Percentiles rank a stretch among this genome's conserved stretches.
Evolutionary conservation across 1,140 invertebrate species (phyloP).

Genomic region (Lasaia peninsularis): DNA sequence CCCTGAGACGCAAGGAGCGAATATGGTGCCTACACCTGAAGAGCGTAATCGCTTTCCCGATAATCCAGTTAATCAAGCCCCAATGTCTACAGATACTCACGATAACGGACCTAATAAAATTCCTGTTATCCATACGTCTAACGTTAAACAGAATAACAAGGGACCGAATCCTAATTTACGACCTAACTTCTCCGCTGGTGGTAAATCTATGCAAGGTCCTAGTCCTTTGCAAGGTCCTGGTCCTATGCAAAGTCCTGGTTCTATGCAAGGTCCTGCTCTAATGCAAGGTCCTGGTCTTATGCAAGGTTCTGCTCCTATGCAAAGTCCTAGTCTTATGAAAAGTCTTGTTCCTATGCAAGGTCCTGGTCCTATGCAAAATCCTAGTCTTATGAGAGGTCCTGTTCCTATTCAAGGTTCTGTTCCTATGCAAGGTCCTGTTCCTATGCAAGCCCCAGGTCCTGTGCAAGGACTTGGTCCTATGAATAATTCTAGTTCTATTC

Average conservation of each 20-base stretch:
- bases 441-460: background rate
- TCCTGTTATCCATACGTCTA: background rate
- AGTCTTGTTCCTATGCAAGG: too few species aligned
- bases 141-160: background rate
- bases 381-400: background rate
- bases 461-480: too few species aligned
- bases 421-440: background rate
- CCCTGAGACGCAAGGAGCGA: background rate
- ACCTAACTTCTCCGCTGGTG: background rate
- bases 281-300: conserved; percentile 1
- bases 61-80: background rate
- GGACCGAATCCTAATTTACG: background rate
- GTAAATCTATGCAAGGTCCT: background rate
- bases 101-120: background rate
- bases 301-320: background rate
- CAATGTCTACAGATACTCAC: background rate
- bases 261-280: background rate
- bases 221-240: background rate
- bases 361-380: too few species aligned
- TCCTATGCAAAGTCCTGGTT: background rate
- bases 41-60: background rate
- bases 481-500: background rate
- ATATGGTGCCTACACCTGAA: background rate
- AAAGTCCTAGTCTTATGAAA: too few species aligned
- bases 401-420: background rate